Conservation (phyloP, 1,140 invertebrate species). For the Aphis craccivora region DNA sequence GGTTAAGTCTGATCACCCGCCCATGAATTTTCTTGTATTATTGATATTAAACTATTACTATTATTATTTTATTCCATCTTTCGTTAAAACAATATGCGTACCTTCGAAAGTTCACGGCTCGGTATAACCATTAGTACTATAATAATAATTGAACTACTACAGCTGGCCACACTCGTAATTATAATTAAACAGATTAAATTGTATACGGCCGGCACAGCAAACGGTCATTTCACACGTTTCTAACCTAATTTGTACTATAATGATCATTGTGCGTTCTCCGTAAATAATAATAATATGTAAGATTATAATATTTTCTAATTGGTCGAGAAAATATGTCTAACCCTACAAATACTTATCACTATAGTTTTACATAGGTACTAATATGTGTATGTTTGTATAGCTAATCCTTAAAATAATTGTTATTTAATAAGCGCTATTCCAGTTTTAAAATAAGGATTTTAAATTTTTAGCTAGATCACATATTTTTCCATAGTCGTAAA, state of each 20-base stretch:
- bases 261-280: not conserved
- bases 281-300: not conserved
- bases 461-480: too few relatives aligned
- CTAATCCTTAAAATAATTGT: too few relatives aligned
- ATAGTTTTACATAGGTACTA: not conserved
- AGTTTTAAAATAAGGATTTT: too few relatives aligned
- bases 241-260: not conserved
- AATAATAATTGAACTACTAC: conserved; percentile 14
- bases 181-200: not conserved
- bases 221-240: not conserved
- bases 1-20: not conserved
- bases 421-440: too few relatives aligned
- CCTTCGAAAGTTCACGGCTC: not conserved
- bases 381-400: too few relatives aligned
- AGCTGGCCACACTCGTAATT: not conserved
- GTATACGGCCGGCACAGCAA: not conserved
- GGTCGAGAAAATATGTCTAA: not conserved
- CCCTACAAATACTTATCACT: not conserved
- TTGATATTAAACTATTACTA: not conserved
- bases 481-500: too few relatives aligned
- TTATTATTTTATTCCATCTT: not conserved
- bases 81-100: not conserved
- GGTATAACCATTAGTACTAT: not conserved
- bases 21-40: not conserved
- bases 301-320: not conserved